Conservation (phyloP, 2,888 invertebrate species). For the Coelogynopora nodosa region DNA sequence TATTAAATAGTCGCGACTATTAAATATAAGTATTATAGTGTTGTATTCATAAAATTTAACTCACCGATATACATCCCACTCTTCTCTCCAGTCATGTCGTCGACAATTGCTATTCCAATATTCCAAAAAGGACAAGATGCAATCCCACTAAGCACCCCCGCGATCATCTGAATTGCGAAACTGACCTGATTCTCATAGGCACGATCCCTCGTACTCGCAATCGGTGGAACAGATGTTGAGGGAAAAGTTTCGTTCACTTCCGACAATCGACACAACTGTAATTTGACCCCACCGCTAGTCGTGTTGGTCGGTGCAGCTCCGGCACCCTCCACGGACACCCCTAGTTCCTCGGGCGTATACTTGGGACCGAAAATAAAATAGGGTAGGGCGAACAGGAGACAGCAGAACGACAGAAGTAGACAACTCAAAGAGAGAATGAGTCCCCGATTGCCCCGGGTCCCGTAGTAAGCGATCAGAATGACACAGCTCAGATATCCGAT, state of each 20-base stretch:
- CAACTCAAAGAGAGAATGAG: slow-evolving; percentile 6
- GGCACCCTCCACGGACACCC: not conserved
- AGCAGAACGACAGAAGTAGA: not conserved
- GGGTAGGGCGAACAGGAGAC: slow-evolving; percentile 30
- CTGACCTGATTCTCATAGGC: slow-evolving; percentile 24
- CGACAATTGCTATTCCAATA: slow-evolving; percentile 40
- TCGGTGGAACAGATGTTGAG: not conserved
- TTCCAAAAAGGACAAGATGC: slow-evolving; percentile 44
- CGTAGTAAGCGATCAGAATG: slow-evolving; percentile 41
- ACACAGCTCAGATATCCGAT: slow-evolving; percentile 38
- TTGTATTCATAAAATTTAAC: too few relatives aligned
- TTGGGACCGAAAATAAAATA: slow-evolving; percentile 38
- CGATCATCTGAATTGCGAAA: slow-evolving; percentile 39
- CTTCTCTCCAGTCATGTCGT: slow-evolving; percentile 44
- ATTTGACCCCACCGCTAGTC: not conserved
- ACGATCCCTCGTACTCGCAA: not conserved
- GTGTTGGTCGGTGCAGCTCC: not conserved
- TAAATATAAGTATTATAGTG: too few relatives aligned
- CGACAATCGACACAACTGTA: not conserved
- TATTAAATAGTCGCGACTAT: too few relatives aligned
- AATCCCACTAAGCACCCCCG: slow-evolving; percentile 39
- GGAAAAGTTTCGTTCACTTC: not conserved
- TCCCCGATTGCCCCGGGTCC: not conserved
- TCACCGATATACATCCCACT: slow-evolving; percentile 45
- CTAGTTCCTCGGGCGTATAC: not conserved